phyloP scores from a whole-genome alignment of 2,113 vertebrate species.

The Azemiops feae region DNA sequence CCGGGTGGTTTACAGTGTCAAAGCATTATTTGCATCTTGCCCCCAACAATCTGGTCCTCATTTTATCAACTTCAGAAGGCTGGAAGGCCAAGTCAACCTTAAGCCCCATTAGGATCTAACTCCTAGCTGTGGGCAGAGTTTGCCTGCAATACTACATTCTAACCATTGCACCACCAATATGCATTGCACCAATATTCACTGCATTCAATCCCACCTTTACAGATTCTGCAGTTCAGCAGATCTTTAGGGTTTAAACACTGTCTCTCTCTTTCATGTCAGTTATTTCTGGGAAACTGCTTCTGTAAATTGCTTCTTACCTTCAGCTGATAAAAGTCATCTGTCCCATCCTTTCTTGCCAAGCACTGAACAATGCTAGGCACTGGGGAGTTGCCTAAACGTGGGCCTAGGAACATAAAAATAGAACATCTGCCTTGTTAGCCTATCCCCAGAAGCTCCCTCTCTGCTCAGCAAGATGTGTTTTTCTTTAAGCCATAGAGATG shows the following conservation, averaged over 20 bases:
- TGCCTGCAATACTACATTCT: neutral
- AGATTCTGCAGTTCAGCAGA: neutral
- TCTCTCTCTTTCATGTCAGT: neutral
- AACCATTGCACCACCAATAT: neutral
- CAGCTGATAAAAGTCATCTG: slow-evolving; percentile 97
- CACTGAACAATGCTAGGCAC: slow-evolving; percentile 98
- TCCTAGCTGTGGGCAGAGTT: neutral
- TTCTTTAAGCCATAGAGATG: neutral
- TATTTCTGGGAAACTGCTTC: neutral
- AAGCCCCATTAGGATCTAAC: neutral
- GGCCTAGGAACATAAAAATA: slow-evolving; percentile 76
- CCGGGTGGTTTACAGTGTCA: neutral
- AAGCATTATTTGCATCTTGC: neutral
- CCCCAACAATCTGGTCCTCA: neutral
- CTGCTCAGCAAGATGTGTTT: neutral
- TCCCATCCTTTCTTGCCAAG: slow-evolving; percentile 96
- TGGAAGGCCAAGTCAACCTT: neutral
- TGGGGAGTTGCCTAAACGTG: slow-evolving; percentile 96
- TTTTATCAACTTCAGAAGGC: neutral
- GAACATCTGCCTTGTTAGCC: slow-evolving; percentile 40
- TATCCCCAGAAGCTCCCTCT: slow-evolving; percentile 40
- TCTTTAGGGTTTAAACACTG: neutral
- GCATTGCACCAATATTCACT: no score
- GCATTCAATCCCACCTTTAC: neutral
- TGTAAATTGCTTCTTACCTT: slow-evolving; percentile 79